phyloP scores from a whole-genome alignment of 2,797 vertebrate species.

The Cirrhinus molitorella region DNA sequence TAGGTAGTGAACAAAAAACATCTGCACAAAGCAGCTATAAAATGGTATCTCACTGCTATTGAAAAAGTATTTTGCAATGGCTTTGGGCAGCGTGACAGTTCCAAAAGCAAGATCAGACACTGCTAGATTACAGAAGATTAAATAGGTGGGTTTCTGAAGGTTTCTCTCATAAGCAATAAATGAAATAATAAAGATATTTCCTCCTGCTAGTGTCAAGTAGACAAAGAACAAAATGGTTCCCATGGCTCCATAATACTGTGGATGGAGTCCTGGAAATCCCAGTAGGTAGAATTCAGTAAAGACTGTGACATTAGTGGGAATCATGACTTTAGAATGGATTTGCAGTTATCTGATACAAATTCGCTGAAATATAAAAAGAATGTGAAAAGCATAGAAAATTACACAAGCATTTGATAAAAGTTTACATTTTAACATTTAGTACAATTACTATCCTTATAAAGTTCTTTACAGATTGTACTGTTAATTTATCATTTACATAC shows the following conservation, averaged over 20 bases:
- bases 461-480: background rate
- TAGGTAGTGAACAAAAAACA: constrained; percentile 74
- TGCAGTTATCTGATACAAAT: background rate
- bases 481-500: background rate
- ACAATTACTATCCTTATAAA: background rate
- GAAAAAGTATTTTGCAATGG: constrained; percentile 71
- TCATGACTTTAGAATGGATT: constrained; percentile 50
- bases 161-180: constrained; percentile 66
- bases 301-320: constrained; percentile 49
- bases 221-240: constrained; percentile 63
- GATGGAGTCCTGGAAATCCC: constrained; percentile 74
- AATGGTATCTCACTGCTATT: constrained; percentile 63
- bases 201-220: constrained; percentile 65
- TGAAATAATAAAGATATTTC: constrained; percentile 69
- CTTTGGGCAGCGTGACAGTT: constrained; percentile 69
- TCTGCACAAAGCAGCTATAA: constrained; percentile 71
- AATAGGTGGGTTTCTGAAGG: constrained; percentile 72
- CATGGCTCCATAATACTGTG: constrained; percentile 62
- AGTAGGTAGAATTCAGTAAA: constrained; percentile 44
- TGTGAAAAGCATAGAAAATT: background rate
- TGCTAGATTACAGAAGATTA: constrained; percentile 72
- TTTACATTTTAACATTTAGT: background rate
- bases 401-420: background rate
- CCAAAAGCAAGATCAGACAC: constrained; percentile 70
- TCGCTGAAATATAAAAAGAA: background rate